Evolutionary conservation across 2,797 vertebrate species (phyloP).

Genomic region (Gallinago nigripennis): DNA sequence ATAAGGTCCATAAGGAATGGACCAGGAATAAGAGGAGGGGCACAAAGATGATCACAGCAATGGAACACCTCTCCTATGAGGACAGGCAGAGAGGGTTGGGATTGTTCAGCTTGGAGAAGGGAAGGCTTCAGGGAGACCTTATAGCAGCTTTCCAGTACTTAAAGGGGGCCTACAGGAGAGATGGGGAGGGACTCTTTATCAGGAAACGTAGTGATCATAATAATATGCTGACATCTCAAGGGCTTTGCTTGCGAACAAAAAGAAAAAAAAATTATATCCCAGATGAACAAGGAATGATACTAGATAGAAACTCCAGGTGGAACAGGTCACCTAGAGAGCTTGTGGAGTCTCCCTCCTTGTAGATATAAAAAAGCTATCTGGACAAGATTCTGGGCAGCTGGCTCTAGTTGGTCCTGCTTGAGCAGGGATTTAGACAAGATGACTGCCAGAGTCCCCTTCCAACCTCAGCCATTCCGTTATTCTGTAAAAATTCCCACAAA

Average conservation of each 20-base stretch:
- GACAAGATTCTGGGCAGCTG: neutral
- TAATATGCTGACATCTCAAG: neutral
- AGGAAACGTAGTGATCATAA: neutral
- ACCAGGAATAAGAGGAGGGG: neutral
- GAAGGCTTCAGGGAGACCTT: neutral
- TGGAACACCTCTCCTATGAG: neutral
- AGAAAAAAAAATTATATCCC: neutral
- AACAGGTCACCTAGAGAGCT: neutral
- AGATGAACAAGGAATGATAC: neutral
- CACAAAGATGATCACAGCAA: neutral
- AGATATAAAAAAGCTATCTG: neutral
- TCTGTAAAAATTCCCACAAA: neutral
- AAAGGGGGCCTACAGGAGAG: neutral
- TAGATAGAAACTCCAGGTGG: neutral
- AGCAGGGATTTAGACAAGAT: neutral
- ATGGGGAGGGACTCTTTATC: neutral
- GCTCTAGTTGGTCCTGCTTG: neutral
- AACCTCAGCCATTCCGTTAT: neutral
- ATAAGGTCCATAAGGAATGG: neutral
- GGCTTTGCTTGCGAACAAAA: neutral
- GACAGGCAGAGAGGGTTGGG: neutral
- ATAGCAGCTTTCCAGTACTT: neutral
- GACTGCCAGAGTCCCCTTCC: neutral
- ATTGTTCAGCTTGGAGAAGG: neutral
- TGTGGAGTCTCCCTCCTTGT: neutral